Percentiles rank a stretch among this genome's conserved stretches.
Evolutionary conservation across 2,797 vertebrate species (phyloP).

Genomic region (Luscinia luscinia): DNA sequence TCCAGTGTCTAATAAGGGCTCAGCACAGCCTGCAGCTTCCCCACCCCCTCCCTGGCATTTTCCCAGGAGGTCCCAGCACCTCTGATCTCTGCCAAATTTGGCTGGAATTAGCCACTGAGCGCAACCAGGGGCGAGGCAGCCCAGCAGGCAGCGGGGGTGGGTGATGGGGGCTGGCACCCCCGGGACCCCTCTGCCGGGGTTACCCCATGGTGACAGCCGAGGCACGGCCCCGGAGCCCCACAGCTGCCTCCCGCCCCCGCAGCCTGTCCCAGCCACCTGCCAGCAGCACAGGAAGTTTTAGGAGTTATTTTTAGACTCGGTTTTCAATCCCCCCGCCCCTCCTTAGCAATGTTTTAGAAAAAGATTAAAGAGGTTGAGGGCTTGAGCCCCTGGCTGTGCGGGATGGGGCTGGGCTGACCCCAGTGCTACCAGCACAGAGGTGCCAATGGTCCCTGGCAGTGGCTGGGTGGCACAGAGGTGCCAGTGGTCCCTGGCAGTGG

Average conservation of each 20-base stretch:
- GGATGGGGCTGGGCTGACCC: neutral
- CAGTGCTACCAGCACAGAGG: accelerated
- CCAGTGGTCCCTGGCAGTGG: too few species aligned
- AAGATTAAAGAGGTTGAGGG: neutral
- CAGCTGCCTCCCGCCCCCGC: constrained; percentile 29
- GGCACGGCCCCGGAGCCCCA: neutral
- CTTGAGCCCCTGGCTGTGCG: accelerated
- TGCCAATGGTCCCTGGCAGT: neutral
- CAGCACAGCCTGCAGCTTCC: neutral
- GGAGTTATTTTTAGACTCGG: constrained; percentile 37
- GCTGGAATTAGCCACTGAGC: neutral
- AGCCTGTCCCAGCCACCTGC: constrained; percentile 57
- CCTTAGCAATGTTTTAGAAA: neutral
- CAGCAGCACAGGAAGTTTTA: constrained; percentile 59
- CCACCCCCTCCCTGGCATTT: neutral
- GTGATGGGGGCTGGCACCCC: neutral
- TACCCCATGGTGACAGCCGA: accelerated
- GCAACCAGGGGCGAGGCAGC: neutral
- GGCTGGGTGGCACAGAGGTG: too few species aligned
- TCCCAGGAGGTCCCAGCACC: neutral
- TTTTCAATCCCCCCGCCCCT: neutral
- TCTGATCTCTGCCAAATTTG: constrained; percentile 1
- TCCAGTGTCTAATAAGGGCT: constrained; percentile 2
- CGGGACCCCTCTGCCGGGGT: neutral
- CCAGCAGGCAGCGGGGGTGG: neutral